phyloP scores from a whole-genome alignment of 2,113 vertebrate genomes.

The Delphinapterus leucas region DNA sequence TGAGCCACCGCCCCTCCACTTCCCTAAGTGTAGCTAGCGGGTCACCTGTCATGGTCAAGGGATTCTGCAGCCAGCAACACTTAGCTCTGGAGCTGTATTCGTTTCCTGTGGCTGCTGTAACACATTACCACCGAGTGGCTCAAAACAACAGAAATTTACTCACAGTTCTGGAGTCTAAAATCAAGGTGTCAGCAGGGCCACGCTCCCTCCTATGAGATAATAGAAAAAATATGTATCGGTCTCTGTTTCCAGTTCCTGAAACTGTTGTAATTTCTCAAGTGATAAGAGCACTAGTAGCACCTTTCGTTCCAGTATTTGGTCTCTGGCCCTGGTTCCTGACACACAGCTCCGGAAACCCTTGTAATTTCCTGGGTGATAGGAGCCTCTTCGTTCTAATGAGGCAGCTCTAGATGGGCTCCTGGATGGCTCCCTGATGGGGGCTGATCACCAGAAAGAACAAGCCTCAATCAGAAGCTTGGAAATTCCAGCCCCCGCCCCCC shows the following conservation, averaged over 20 bases:
- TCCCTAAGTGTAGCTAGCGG: rapidly evolving
- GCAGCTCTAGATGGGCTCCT: background rate
- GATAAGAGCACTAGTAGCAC: background rate
- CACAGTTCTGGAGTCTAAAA: background rate
- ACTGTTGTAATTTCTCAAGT: background rate
- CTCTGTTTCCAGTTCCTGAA: background rate
- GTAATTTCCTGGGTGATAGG: background rate
- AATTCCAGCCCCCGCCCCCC: background rate
- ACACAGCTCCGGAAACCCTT: background rate
- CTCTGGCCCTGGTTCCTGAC: background rate
- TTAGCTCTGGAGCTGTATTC: background rate
- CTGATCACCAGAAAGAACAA: background rate
- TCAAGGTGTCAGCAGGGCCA: background rate
- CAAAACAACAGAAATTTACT: background rate
- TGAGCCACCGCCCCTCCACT: background rate
- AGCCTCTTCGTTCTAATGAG: background rate
- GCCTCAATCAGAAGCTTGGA: background rate
- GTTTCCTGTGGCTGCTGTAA: background rate
- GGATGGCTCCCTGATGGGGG: background rate
- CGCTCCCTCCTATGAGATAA: background rate
- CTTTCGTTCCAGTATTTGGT: background rate
- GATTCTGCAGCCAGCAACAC: background rate
- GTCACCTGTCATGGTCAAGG: background rate
- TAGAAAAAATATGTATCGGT: rapidly evolving
- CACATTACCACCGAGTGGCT: too few relatives aligned